These are phyloP conservation scores for Diaphora mendica DNA, from an alignment of 2,888 invertebrate genomes.

Conservation along the genomic window DNA sequence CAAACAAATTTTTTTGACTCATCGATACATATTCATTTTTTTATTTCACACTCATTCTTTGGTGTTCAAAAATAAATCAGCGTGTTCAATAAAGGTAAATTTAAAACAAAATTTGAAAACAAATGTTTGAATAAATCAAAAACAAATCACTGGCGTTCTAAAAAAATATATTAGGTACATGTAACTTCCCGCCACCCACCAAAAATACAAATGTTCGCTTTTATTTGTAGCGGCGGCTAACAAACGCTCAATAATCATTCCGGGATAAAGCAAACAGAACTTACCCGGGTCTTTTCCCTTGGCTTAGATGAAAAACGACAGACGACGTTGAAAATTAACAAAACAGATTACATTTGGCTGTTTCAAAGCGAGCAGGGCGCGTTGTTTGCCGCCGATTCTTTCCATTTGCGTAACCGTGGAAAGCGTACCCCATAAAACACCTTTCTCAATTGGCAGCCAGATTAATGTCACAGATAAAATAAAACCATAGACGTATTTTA, in stretches of 20 bases:
- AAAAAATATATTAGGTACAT: conserved; percentile 25
- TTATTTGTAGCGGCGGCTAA: conserved; percentile 41
- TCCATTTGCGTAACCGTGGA: conserved; percentile 70
- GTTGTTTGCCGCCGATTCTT: conserved; percentile 79
- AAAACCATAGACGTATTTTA: conserved; percentile 37
- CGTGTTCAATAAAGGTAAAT: neutral
- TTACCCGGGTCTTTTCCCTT: conserved; percentile 61
- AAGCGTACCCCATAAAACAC: conserved; percentile 51
- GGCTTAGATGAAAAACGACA: conserved; percentile 70
- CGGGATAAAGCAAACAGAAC: conserved; percentile 58
- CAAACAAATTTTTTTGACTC: too few relatives aligned
- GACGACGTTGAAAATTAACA: conserved; percentile 80
- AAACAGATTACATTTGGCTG: conserved; percentile 82
- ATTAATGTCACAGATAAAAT: conserved; percentile 47
- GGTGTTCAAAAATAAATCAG: neutral
- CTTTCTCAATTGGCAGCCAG: conserved; percentile 48
- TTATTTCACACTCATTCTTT: neutral
- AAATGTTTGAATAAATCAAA: conserved; percentile 14
- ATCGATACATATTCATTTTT: neutral
- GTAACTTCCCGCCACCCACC: neutral
- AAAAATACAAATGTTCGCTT: conserved; percentile 31
- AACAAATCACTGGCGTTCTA: conserved; percentile 18
- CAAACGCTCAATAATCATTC: conserved; percentile 64
- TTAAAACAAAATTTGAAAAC: neutral
- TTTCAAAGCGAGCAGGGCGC: conserved; percentile 70